Evolutionary conservation across 2,797 vertebrate genomes (phyloP).

Genomic region (Myripristis jacobus): DNA sequence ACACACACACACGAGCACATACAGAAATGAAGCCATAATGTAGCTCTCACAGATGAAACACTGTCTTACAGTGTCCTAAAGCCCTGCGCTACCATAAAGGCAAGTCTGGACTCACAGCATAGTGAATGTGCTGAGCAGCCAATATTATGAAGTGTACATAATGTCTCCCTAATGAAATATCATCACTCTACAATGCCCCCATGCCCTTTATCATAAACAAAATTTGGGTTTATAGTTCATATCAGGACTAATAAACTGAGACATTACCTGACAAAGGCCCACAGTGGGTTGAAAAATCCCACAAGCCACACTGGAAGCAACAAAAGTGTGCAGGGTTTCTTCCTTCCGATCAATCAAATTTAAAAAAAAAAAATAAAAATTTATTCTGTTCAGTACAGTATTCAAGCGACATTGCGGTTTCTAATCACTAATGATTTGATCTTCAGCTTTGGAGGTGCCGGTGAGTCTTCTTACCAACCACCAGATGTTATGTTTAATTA

Average conservation of each 20-base stretch:
- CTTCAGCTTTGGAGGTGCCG: conserved; percentile 54
- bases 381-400: conserved; percentile 43
- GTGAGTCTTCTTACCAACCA: conserved; percentile 50
- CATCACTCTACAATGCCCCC: conserved; percentile 72
- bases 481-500: conserved; percentile 83
- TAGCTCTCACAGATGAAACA: conserved; percentile 62
- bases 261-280: conserved; percentile 72
- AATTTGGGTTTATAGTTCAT: conserved; percentile 79
- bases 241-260: conserved; percentile 77
- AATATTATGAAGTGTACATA: conserved; percentile 76
- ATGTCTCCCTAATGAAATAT: conserved; percentile 79
- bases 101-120: conserved; percentile 48
- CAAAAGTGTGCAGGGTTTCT: conserved; percentile 2
- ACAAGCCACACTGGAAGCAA: conserved; percentile 26
- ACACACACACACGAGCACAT: conserved; percentile 24
- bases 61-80: conserved; percentile 64
- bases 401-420: conserved; percentile 59
- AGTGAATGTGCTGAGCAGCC: conserved; percentile 69
- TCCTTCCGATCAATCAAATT: conserved; percentile 30
- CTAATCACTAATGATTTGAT: conserved; percentile 61
- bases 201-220: conserved; percentile 75
- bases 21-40: conserved; percentile 59
- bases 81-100: conserved; percentile 68
- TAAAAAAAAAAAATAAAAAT: conserved; percentile 32
- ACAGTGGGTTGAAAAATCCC: conserved; percentile 59